Percentiles rank a stretch among this genome's conserved stretches.
These are phyloP conservation scores for Pteronotus mesoamericanus DNA, from an alignment of 2,797 vertebrate genomes.

Conservation along the genomic window DNA sequence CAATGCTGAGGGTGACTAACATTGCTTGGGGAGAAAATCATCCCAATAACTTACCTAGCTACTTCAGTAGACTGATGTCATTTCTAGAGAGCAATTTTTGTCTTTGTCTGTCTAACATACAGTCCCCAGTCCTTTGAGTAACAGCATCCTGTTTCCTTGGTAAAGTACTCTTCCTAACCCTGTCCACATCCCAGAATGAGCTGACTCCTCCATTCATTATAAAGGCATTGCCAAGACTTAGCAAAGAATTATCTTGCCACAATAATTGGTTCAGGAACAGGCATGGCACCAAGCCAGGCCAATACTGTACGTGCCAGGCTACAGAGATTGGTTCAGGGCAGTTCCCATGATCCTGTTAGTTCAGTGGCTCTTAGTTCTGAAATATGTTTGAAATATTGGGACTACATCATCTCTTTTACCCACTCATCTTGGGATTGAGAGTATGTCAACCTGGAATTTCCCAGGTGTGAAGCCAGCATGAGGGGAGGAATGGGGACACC, in stretches of 20 bases:
- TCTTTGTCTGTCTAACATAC: neutral
- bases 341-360: neutral
- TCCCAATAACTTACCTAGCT: neutral
- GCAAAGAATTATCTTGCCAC: neutral
- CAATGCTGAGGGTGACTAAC: neutral
- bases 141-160: neutral
- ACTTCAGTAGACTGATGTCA: neutral
- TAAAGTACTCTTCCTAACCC: neutral
- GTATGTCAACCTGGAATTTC: neutral
- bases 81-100: neutral
- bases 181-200: neutral
- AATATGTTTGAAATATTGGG: neutral
- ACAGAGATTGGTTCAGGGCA: neutral
- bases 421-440: neutral
- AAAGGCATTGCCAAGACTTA: neutral
- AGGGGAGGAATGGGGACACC: neutral
- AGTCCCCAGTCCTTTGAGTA: neutral
- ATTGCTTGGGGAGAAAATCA: neutral
- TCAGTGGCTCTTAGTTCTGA: neutral
- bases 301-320: neutral
- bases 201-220: neutral
- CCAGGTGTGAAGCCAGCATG: neutral
- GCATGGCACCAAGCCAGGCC: neutral
- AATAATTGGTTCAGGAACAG: neutral
- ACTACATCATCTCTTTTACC: neutral